Evolutionary conservation across 2,797 vertebrate species (phyloP), one percentile per base, ranked within the genome.

Genomic region (Capromys pilorides): DNA sequence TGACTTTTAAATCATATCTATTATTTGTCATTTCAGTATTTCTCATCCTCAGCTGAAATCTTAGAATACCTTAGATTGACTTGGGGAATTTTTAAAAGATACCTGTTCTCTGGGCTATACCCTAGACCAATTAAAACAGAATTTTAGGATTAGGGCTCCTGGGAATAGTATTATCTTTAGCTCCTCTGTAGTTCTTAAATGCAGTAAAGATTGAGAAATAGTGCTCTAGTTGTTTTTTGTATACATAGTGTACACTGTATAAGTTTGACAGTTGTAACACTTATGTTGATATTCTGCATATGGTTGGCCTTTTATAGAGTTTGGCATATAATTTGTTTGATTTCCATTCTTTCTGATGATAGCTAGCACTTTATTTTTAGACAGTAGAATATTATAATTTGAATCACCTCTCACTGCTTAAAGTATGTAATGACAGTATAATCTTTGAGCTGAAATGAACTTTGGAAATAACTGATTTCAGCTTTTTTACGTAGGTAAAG

Each of bases 281-380:
- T 80, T 69, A 4, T 73, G 45, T 95, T 95, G 71, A 13, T 78
- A 67, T 93, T 94, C 88, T 85, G 87, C 84, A 69, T 91, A 92
- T 82, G 73, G 88, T 88, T 91, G 84, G 33, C 81, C 95, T 95
- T 96, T 93, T 93, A 88, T 91, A 96, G 93, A 75, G 67, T 81
- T 84, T 92, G 87, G 45, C 57, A 59, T 95, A 61, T 84, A 93
- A 92, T 92, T 94, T 93, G 66, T 95, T 96, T 86, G 51, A 39
- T 94, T 94, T 96, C 86, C 94, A 67, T 97, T 94, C 93, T 93
- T 96, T 95, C 62, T 91, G 87, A 86, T 97, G 69, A 87, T 94
- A 94, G 82, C 31, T 94, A 82, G 81, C 81, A 90, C 93, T 95
- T 97, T 97, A 96, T 96, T 96, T 97, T 97, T 96, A 96, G 86